Base-by-base conservation (phyloP, 2,113 vertebrate species). In the Triplophysa siluroides region DNA sequence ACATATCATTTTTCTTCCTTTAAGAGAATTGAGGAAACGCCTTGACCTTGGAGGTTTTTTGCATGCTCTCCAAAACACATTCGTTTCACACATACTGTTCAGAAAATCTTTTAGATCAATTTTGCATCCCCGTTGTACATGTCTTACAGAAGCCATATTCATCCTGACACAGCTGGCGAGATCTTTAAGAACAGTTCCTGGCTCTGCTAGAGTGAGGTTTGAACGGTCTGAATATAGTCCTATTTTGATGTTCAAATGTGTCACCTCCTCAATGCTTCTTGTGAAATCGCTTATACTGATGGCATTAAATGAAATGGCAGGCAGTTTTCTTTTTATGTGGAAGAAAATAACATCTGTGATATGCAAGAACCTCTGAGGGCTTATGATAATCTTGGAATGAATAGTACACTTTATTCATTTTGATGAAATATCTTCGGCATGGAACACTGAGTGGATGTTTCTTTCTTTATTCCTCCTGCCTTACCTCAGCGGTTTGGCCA, bases 41-140 rank as follows among this genome's bases (percentile, higher is more conserved):
- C 8, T 58, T 80, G 65, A 83, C 72, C 61, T 66, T 83, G 67
- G 56, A 75, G 45, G 71, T 71, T 62, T 64, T 64, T 64, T 77
- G 80, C 80, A 71, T 19, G 66, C 52, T 74, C 60, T 76, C 19
- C 66, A 76, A 52, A 71, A 72, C 16, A 41, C 66, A 33, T 77
- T 68, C 8, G 65, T 71, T 83, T 83, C 50, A n/a, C 60, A 29
- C 45, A 6, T 54, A 63, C 16, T 73, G 50, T 4, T 16, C 11
- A 13, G 8, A 8, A 76, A 79, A 83, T 62, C 58, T 63, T 24
- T 45, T 58, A 29, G 33, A 29, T 18, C 14, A 45, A 45, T 45
- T 9, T 45, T 45, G 43, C 11, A 45, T 12, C 43, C 43, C 43
- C 12, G 43, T 12, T 45, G 43, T 8, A 45, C 2, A 45, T 45